phyloP scores from a whole-genome alignment of 2,113 vertebrate species.

The Menura novaehollandiae region DNA sequence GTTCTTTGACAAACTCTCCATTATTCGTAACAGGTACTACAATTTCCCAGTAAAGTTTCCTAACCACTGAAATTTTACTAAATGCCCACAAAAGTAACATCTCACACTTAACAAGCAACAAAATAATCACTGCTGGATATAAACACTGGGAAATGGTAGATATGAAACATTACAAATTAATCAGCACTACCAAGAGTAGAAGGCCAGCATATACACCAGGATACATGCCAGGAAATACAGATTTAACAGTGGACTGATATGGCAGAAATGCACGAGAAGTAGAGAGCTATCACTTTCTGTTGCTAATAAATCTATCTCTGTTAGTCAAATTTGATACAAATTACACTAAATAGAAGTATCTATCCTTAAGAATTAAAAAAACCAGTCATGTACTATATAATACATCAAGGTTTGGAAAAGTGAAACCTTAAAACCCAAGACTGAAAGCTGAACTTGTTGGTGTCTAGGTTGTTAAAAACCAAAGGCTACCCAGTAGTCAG shows the following conservation, averaged over 20 bases:
- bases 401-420: background rate
- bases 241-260: background rate
- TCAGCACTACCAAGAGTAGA: background rate
- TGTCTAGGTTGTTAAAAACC: background rate
- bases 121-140: background rate
- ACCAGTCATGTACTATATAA: background rate
- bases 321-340: background rate
- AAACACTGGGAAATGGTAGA: background rate
- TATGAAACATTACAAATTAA: background rate
- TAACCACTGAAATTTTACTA: background rate
- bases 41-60: background rate
- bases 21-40: background rate
- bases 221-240: background rate
- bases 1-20: background rate
- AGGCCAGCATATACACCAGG: background rate
- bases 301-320: background rate
- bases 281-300: background rate
- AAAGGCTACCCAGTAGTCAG: background rate
- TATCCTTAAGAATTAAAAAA: background rate
- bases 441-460: background rate
- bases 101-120: background rate
- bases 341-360: background rate
- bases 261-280: background rate
- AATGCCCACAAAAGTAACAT: background rate
- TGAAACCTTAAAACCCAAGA: background rate